A percentile compares a stretch with the other conserved stretches of the same genome.
Conservation (phyloP, 1,140 invertebrate species). For the Drosophila rhopaloa region DNA sequence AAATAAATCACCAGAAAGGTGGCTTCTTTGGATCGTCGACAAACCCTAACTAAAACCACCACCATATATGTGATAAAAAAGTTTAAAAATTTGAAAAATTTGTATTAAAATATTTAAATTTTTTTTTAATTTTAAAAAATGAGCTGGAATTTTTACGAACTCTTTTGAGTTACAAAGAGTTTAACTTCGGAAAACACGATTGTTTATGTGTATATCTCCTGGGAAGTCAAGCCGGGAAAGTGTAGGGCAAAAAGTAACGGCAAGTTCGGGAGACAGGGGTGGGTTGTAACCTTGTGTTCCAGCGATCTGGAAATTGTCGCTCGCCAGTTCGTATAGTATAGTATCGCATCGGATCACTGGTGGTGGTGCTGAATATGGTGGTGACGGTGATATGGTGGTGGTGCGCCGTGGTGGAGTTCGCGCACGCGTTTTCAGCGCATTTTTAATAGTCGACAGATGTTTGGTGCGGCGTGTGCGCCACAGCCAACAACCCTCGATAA, state of each 20-base stretch:
- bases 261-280: slow-evolving; percentile 26
- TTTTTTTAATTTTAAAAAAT: too few species aligned
- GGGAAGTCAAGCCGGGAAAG: slow-evolving; percentile 4
- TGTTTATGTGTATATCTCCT: background rate
- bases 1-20: slow-evolving; percentile 7
- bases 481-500: slow-evolving; percentile 77
- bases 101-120: background rate
- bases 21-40: background rate
- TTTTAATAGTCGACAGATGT: slow-evolving; percentile 84
- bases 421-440: slow-evolving; percentile 80
- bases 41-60: background rate
- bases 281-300: slow-evolving; percentile 30
- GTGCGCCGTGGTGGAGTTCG: slow-evolving; percentile 41
- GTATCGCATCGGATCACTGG: slow-evolving; percentile 4
- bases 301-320: slow-evolving; percentile 76
- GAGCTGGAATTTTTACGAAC: too few species aligned
- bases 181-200: too few species aligned
- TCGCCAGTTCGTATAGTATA: slow-evolving; percentile 16
- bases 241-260: slow-evolving; percentile 38
- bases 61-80: background rate
- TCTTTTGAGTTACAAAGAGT: too few species aligned
- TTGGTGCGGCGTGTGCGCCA: slow-evolving; percentile 62
- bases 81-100: background rate
- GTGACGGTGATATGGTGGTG: slow-evolving; percentile 39
- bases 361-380: slow-evolving; percentile 28